Evolutionary conservation across 1,140 invertebrate species (phyloP).

Genomic region (Pararge aegeria): DNA sequence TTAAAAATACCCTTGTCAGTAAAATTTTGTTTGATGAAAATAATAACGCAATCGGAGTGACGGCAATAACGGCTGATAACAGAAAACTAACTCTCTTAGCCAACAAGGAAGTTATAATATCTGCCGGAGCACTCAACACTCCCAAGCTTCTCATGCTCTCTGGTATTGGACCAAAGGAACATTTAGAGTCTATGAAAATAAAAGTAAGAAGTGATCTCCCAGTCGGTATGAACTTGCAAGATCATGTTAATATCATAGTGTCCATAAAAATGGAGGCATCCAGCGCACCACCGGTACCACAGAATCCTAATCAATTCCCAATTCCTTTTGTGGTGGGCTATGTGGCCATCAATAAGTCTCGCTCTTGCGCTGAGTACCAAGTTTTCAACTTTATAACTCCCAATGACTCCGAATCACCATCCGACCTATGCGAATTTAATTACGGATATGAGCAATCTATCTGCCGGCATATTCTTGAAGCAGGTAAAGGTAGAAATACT

Average conservation of each 20-base stretch:
- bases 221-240: constrained; percentile 86
- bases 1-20: constrained; percentile 39
- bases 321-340: background rate
- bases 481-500: constrained; percentile 12
- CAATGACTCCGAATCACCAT: background rate
- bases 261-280: background rate
- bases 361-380: background rate
- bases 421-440: background rate
- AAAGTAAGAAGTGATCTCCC: constrained; percentile 82
- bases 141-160: constrained; percentile 84
- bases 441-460: background rate
- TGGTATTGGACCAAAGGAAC: constrained; percentile 83
- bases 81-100: constrained; percentile 75
- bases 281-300: background rate
- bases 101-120: constrained; percentile 82
- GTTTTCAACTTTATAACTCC: background rate
- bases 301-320: background rate
- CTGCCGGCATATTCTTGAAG: background rate
- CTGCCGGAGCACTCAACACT: constrained; percentile 81
- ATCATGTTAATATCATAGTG: constrained; percentile 69
- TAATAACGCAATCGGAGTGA: constrained; percentile 70
- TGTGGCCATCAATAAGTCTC: background rate
- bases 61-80: constrained; percentile 63
- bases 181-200: constrained; percentile 81
- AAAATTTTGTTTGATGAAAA: constrained; percentile 83